Evolutionary conservation across 2,113 vertebrate species (phyloP).

Genomic region (Pseudopipra pipra): DNA sequence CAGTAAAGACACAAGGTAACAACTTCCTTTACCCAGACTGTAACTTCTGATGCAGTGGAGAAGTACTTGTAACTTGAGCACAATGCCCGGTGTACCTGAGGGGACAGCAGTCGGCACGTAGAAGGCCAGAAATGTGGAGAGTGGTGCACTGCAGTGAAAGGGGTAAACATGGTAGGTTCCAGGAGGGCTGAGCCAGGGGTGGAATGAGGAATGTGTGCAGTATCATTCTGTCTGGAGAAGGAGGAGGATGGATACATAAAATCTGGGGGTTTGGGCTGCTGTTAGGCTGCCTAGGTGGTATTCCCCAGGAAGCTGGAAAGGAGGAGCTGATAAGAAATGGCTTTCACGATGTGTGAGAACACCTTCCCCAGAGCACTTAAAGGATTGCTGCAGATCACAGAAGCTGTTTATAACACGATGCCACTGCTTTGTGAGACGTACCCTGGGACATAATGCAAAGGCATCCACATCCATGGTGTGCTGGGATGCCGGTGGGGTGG

Average conservation of each 20-base stretch:
- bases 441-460: background rate
- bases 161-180: background rate
- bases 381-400: background rate
- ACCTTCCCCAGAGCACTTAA: background rate
- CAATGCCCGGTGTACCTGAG: background rate
- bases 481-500: background rate
- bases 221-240: background rate
- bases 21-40: background rate
- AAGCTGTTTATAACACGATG: background rate
- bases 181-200: background rate
- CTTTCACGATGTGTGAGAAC: background rate
- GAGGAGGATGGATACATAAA: background rate
- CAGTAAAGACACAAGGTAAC: background rate
- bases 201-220: accelerated
- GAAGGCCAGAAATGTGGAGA: background rate
- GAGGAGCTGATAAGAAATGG: background rate
- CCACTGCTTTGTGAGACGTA: accelerated
- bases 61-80: background rate
- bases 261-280: background rate
- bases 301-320: background rate
- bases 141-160: background rate
- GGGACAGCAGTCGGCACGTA: background rate
- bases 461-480: background rate
- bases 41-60: background rate
- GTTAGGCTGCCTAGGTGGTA: background rate